phyloP scores from a whole-genome alignment of 53 echinoderm and acorn worm species.

The Patiria pectinifera region DNA sequence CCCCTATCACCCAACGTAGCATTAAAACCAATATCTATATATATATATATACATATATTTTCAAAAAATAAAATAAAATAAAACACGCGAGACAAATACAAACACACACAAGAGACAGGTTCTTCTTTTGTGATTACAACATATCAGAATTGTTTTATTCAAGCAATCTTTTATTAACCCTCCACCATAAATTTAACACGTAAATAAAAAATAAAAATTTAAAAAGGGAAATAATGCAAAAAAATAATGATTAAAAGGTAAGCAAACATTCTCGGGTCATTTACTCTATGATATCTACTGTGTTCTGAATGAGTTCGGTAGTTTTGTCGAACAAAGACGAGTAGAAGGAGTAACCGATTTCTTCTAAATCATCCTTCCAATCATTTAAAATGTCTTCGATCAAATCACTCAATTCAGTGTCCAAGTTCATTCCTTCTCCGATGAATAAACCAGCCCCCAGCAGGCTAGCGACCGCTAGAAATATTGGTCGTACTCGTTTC shows the following conservation, averaged over 20 bases:
- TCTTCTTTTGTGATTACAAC: neutral
- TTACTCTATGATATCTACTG: too few species aligned
- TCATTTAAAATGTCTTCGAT: conserved; percentile 21
- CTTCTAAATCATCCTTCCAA: neutral
- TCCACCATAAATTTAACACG: neutral
- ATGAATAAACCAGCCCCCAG: neutral
- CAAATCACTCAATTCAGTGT: neutral
- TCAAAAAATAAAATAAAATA: too few species aligned
- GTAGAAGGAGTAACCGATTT: conserved; percentile 5
- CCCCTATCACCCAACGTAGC: too few species aligned
- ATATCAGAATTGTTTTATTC: neutral
- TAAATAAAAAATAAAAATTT: neutral
- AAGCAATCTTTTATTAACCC: neutral
- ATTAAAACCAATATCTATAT: too few species aligned
- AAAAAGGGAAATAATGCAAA: neutral
- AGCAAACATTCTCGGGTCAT: neutral
- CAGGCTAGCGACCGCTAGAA: neutral
- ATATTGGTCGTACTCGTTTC: neutral
- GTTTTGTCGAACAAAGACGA: neutral
- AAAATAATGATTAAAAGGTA: too few species aligned
- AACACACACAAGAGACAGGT: too few species aligned
- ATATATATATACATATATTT: too few species aligned
- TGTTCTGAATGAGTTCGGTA: conserved; percentile 3
- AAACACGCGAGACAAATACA: too few species aligned
- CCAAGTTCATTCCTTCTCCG: conserved; percentile 8